Evolutionary conservation across 2,113 vertebrate species (phyloP).

Genomic region (Trichechus manatus): DNA sequence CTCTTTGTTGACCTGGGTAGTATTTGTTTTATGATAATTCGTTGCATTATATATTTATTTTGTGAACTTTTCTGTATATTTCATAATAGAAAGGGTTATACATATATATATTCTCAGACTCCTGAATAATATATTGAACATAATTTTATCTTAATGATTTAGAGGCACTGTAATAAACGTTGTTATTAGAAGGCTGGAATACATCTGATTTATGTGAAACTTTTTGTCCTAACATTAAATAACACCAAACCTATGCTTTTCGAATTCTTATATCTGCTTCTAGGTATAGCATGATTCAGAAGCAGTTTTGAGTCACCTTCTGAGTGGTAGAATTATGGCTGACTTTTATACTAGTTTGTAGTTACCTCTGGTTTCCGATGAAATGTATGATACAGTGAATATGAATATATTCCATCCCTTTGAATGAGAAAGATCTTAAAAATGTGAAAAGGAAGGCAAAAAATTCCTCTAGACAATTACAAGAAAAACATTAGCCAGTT

Average conservation of each 20-base stretch:
- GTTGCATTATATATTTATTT: not conserved
- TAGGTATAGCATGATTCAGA: conserved; percentile 33
- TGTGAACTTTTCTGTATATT: not conserved
- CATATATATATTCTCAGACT: not conserved
- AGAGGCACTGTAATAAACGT: not conserved
- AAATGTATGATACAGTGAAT: conserved; percentile 30
- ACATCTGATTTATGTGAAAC: conserved; percentile 23
- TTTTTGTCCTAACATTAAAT: conserved; percentile 35
- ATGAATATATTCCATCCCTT: conserved; percentile 7
- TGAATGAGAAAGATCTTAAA: conserved; percentile 15
- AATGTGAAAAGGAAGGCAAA: not conserved
- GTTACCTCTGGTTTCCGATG: not conserved
- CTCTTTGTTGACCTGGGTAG: not conserved
- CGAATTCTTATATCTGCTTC: conserved; percentile 32
- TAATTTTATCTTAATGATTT: conserved; percentile 58
- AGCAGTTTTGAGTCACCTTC: conserved; percentile 12
- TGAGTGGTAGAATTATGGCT: not conserved
- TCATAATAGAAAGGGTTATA: not conserved
- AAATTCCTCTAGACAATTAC: conserved; percentile 2
- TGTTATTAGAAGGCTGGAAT: not conserved
- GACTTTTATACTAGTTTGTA: conserved; percentile 30
- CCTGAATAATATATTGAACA: not conserved
- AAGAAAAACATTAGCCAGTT: conserved; percentile 8
- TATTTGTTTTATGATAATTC: not conserved
- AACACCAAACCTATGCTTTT: conserved; percentile 38